Conservation (phyloP, 2,797 vertebrate species). For the Hapalemur alaotrensis region DNA sequence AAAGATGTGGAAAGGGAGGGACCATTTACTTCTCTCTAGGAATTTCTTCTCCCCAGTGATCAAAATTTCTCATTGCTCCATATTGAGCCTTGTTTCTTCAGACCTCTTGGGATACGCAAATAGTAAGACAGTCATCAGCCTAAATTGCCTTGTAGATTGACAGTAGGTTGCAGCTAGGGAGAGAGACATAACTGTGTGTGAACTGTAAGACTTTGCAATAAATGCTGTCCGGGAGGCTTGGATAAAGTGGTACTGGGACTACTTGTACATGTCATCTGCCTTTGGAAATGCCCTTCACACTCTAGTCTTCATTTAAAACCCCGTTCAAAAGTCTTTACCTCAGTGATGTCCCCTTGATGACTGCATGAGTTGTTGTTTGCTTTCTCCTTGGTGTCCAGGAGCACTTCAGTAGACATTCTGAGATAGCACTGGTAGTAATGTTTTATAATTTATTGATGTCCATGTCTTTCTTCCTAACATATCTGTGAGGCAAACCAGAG, state of each 20-base stretch:
- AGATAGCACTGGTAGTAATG: not conserved
- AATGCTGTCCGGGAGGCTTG: not conserved
- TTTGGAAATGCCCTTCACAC: not conserved
- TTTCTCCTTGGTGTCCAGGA: not conserved
- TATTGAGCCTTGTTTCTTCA: not conserved
- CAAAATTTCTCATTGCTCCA: not conserved
- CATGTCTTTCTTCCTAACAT: not conserved
- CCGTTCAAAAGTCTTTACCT: not conserved
- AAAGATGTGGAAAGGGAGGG: not conserved
- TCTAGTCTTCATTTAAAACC: not conserved
- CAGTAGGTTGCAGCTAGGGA: not conserved
- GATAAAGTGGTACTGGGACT: not conserved
- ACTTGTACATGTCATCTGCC: not conserved
- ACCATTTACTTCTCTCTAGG: not conserved
- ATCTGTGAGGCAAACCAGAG: not conserved
- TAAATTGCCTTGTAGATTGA: not conserved
- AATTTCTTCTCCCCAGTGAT: not conserved
- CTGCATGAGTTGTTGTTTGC: not conserved
- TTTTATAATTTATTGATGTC: too few relatives aligned
- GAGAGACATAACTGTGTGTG: not conserved
- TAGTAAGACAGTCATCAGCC: not conserved
- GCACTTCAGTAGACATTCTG: not conserved
- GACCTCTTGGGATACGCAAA: not conserved
- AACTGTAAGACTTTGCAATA: not conserved
- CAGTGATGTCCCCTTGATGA: not conserved